Evolutionary conservation across 2,888 invertebrate species (phyloP), one percentile per base, ranked within the genome.

Genomic region (Himalopsyche anomala): DNA sequence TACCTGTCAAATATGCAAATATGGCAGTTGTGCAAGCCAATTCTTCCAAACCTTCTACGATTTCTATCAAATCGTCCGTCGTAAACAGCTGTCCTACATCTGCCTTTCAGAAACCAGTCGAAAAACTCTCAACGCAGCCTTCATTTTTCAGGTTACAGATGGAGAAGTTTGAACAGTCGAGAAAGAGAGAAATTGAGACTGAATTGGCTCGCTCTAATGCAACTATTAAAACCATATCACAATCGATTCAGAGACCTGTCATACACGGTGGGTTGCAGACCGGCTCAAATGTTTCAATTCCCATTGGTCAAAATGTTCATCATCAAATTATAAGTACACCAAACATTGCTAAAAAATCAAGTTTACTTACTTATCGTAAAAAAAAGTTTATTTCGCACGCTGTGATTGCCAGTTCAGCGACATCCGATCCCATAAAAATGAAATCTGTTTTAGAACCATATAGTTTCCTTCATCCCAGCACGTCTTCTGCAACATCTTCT

Each of bases 131-230:
- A 42, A 56, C n/a, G 28, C 36, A 83, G 19, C 62, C 80, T 6
- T 88, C 88, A 11, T 82, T 86, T 28, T 88, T 69, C 56, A 84
- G 88, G 15, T 45, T 69, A 69, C 88, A 88, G 38, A 87, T 88
- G 86, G 88, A 88, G 19, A 83, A 84, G 40, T 87, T 83, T 51
- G 88, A 88, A 86, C 84, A 83, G 5, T 74, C 54, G 45, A 87
- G 83, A 51, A 87, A 85, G 28, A 56, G 81, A 80, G 54, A 84
- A 79, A 80, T 87, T 11, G 87, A 87, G 45, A n/a, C 40, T 5
- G 85, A 85, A 36, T 51, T 85, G 9, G 85, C 74, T 74, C 74
- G 74, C 38, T 74, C 74, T 36, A 36, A 9, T 38, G 74, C 74
- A 4, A 12, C 12, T 80, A 19, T 74, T 79, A 79, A 74, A 83